Evolutionary conservation across 1,140 invertebrate species (phyloP), one percentile per base, ranked within the genome.

Genomic region (Chymomyza costata): DNA sequence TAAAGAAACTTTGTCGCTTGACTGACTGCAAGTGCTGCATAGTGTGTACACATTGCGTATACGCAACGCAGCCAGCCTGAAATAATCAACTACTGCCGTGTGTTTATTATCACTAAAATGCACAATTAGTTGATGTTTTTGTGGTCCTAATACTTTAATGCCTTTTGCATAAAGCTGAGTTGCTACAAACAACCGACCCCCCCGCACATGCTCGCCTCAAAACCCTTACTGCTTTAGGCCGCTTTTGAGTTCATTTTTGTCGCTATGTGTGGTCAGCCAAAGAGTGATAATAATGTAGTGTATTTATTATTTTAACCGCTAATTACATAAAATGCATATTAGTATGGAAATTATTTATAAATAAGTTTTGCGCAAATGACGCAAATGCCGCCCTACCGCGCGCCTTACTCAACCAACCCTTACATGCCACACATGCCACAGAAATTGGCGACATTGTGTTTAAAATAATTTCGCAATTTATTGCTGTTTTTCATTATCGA

Each of bases 271-370:
- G 73, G 73, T 80, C 73, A 61, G 53, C 64, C 59, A 61, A 73
- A 68, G 67, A 66, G 68, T 47, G 73, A 80, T 80, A 80, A 80
- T 80, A 81, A 80, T 80, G 73, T 80, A 65, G 52, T 68, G 73
- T 80, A 80, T 80, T 80, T 80, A 80, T 80, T 80, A 81, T 80
- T 80, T 80, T 80, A 73, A 80, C 73, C 73, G 73, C 73, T 80
- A 80, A 80, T 80, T 80, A 80, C 73, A 80, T 80, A 73, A 73
- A 80, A 80, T 80, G 73, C 73, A 68, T 81, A 81, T 80, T 80
- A 80, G 73, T 62, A 71, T 78, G 67, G 58, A 71, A 76, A 76
- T 80, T 76, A 76, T 76, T 76, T 80, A 76, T 78, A 71, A 76
- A 76, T 76, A 76, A 80, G 71, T 71, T 80, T 71, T 61, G 45